Base-by-base conservation (phyloP, 2,113 vertebrate species). In the Struthio camelus region DNA sequence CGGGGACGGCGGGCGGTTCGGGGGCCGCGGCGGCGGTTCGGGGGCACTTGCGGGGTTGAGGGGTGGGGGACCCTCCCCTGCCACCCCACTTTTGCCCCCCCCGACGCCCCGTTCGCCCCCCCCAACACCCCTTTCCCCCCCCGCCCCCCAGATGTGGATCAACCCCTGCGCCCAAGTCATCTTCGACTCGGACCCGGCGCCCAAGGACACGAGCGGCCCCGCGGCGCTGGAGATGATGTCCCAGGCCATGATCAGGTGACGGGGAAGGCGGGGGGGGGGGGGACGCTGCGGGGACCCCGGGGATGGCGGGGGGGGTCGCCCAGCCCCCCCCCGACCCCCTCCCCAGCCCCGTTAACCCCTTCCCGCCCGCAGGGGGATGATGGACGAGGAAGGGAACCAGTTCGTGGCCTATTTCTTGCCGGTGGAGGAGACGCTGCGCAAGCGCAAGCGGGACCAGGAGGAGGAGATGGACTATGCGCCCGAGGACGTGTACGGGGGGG, bases 371-470 rank as follows among this genome's bases (percentile, higher is more conserved):
- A 99, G 99, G 93, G 99, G 99, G 87, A 99, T 99, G 99, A 99
- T 99, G 99, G 99, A 99, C 18, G 99, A 99, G 91, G 99, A 99
- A 94, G 99, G 99, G 78, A 99, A 99, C 97, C 99, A 99, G 97
- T 99, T 99, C 95, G 99, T 99, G 96, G 99, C 99, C 38, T 99
- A 99, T 97, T 99, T 99, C 96, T 96, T 99, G 53, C 99, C 99
- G 1, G 98, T 99, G 82, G 99, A 99, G 64, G 99, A 99, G 14
- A 99, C 99, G 0, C 93, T 99, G 97, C 98, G 99, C 92, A 99
- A 99, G 73, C 98, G 99, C n/a, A 99, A 99, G 95, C 97, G 99
- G 65, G 99, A 99, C 75, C 97, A 92, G 34, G 99, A 99, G 0
- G 99, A 99, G 42, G 99, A 99, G 2, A 28, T 99, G 97, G 99